Base-by-base conservation (phyloP, 2,888 invertebrate genomes). In the Drosophila fulvimacula region DNA sequence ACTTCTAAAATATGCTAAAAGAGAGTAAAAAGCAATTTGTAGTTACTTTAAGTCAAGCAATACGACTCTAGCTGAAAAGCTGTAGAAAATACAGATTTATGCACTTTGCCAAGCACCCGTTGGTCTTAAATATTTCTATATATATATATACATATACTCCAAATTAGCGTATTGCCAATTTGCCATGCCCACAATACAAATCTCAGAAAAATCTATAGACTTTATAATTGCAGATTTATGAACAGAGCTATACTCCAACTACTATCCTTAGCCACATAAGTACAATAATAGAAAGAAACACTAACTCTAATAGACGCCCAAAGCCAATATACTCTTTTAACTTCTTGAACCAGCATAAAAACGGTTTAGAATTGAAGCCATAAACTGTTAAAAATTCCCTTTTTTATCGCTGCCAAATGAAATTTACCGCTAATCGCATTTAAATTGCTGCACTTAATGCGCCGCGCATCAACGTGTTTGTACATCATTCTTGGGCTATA, bases 401-500 rank as follows among this genome's bases (percentile, higher is more conserved):
- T 32, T 11, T 27, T 3, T 27, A 27, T 10, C 2, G 15, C 24
- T 15, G n/a, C 1, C 17, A 27, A 13, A 24, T 17, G 9, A 42
- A 44, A 11, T 60, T n/a, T 1, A 13, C 0, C 34, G 27, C 21
- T 62, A 63, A 63, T 64, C 64, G 64, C 11, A 42, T 30, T 51
- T 30, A 42, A 64, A 42, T 63, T 49, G 41, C 15, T 17, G 5
- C 11, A 27, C n/a, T 41, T 11, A 11, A 24, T 24, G 42, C 21
- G 21, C 46, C 32, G 21, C 46, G 17, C 15, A 30, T 17, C 19
- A 19, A n/a, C 27, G 55, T 34, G 60, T n/a, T 53, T 27, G 44
- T 38, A 41, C 36, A 39, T n/a, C 13, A 38, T 30, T 30, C 49
- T 11, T 6, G 19, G 42, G 63, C 52, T 21, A 32, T 36, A 56